These are phyloP conservation scores for Psilopsiagon aurifrons DNA, from an alignment of 2,113 vertebrate species.

Conservation along the genomic window DNA sequence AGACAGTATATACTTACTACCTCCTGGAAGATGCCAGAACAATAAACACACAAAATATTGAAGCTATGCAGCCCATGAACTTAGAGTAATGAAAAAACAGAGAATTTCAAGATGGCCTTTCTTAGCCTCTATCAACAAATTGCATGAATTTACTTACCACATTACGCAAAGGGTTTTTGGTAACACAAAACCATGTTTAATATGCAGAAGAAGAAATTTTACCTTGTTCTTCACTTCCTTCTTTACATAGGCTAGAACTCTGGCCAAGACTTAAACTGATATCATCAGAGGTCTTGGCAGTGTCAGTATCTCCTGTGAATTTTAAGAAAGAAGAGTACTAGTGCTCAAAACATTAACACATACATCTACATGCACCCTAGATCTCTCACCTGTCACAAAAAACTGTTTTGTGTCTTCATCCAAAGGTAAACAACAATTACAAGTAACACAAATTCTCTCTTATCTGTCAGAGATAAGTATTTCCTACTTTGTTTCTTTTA, in stretches of 20 bases:
- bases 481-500: background rate
- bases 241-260: conserved; percentile 90
- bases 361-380: background rate
- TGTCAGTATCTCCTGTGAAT: conserved; percentile 84
- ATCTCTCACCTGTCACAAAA: background rate
- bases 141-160: background rate
- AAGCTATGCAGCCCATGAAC: background rate
- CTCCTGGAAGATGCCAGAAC: background rate
- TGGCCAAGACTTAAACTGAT: conserved; percentile 94
- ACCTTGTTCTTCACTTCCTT: conserved; percentile 94
- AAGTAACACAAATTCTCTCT: background rate
- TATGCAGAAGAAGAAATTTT: conserved; percentile 54
- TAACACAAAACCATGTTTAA: background rate
- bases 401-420: background rate
- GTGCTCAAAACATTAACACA: background rate
- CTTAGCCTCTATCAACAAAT: background rate
- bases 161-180: background rate
- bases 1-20: background rate
- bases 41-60: background rate
- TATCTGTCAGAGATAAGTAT: background rate
- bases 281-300: conserved; percentile 92
- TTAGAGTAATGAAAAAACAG: background rate
- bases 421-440: background rate
- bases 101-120: background rate
- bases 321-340: conserved; percentile 42